phyloP scores from a whole-genome alignment of 1,140 invertebrate genomes.

The Ganaspis sp. region DNA sequence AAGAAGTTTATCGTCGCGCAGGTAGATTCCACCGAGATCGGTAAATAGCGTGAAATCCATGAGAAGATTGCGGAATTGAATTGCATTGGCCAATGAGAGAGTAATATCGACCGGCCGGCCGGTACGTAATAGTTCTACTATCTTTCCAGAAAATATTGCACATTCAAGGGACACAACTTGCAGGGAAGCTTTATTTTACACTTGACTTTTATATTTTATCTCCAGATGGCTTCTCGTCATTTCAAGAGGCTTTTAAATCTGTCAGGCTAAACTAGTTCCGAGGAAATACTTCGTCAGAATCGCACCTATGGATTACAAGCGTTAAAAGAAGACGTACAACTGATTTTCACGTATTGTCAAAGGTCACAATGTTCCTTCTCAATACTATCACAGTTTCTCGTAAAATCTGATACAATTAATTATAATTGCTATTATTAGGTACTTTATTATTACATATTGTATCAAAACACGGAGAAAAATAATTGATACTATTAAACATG shows the following conservation, averaged over 20 bases:
- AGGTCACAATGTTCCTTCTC: not conserved
- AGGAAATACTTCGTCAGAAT: not conserved
- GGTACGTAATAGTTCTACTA: conserved; percentile 29
- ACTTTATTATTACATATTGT: too few species aligned
- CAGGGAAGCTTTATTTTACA: not conserved
- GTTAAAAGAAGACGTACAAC: not conserved
- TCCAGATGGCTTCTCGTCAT: not conserved
- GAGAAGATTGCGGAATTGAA: conserved; percentile 36
- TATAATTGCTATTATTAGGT: too few species aligned
- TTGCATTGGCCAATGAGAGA: conserved; percentile 33
- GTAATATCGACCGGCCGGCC: conserved; percentile 40
- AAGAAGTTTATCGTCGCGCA: conserved; percentile 10
- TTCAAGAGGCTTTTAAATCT: not conserved
- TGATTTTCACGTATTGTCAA: not conserved
- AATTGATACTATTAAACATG: too few species aligned
- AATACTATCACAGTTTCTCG: not conserved
- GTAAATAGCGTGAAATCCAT: conserved; percentile 1
- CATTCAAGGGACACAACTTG: not conserved
- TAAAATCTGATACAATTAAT: too few species aligned
- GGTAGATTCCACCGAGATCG: conserved; percentile 3
- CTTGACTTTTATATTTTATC: not conserved
- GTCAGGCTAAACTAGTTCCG: not conserved
- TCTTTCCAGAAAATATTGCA: conserved; percentile 34
- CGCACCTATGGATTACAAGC: not conserved
- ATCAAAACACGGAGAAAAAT: too few species aligned